These are phyloP conservation scores for Coryphaenoides rupestris DNA, from an alignment of 2,113 vertebrate genomes.

Conservation along the genomic window DNA sequence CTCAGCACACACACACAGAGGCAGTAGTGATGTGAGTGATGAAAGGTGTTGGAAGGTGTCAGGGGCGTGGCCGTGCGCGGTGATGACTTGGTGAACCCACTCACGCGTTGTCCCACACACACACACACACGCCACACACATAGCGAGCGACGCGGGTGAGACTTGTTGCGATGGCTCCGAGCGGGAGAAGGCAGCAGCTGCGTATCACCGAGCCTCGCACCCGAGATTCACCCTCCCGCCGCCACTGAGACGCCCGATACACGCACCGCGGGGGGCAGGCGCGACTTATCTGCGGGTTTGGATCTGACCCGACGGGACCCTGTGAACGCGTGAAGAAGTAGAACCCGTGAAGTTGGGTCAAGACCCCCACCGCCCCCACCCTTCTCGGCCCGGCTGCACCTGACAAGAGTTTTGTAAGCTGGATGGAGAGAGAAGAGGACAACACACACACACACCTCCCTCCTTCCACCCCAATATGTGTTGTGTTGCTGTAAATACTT, in stretches of 20 bases:
- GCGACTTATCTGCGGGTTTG: background rate
- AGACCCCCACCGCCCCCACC: conserved; percentile 17
- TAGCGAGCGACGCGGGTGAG: too few species aligned
- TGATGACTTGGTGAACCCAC: conserved; percentile 71
- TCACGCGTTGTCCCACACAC: conserved; percentile 74
- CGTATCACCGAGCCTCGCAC: conserved; percentile 52
- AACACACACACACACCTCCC: too few species aligned
- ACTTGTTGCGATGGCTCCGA: conserved; percentile 77
- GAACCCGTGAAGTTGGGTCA: background rate
- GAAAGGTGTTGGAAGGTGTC: conserved; percentile 30
- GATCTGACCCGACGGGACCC: too few species aligned
- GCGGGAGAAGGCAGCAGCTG: conserved; percentile 52
- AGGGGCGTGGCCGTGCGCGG: conserved; percentile 70
- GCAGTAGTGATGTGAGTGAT: too few species aligned
- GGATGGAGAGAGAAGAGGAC: too few species aligned
- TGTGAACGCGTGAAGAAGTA: conserved; percentile 1
- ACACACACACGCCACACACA: too few species aligned
- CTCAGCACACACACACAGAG: too few species aligned
- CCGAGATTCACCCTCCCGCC: conserved; percentile 47
- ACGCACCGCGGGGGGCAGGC: background rate
- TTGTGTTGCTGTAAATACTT: conserved; percentile 3
- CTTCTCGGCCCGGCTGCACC: conserved; percentile 53
- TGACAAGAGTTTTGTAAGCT: conserved; percentile 59
- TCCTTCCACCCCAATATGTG: too few species aligned
- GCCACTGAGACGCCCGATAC: too few species aligned